phyloP scores from a whole-genome alignment of 2,797 vertebrate genomes.

The Rhinatrema bivittatum region DNA sequence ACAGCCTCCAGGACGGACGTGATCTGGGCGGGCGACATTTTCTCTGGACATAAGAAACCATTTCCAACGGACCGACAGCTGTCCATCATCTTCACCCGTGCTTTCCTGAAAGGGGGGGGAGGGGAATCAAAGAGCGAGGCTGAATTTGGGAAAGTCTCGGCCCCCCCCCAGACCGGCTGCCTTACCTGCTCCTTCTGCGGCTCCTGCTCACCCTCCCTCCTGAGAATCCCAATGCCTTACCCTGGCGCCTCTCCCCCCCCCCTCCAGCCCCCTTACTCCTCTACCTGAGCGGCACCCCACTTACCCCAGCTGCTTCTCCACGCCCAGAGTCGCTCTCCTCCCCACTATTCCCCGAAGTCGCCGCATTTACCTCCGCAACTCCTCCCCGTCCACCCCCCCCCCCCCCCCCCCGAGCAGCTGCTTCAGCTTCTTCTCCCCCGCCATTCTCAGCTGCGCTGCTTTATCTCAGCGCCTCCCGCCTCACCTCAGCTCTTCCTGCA shows the following conservation, averaged over 20 bases:
- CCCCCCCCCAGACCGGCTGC: too few species aligned
- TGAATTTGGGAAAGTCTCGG: too few species aligned
- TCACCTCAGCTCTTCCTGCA: slow-evolving; percentile 82
- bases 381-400: neutral
- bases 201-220: neutral
- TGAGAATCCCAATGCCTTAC: too few species aligned
- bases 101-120: slow-evolving; percentile 52
- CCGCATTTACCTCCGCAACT: too few species aligned
- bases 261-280: too few species aligned
- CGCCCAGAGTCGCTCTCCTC: too few species aligned
- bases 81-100: slow-evolving; percentile 75
- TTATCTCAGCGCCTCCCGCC: neutral
- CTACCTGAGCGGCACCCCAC: too few species aligned
- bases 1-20: slow-evolving; percentile 74
- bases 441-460: fast-evolving
- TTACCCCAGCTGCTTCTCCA: too few species aligned
- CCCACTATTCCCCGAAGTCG: too few species aligned
- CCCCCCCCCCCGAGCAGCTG: neutral
- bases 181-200: too few species aligned
- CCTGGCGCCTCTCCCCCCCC: too few species aligned
- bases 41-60: slow-evolving; percentile 48
- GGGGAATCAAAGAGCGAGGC: too few species aligned
- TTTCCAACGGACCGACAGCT: slow-evolving; percentile 47
- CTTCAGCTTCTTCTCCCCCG: fast-evolving
- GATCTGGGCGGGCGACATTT: slow-evolving; percentile 33